Base-by-base conservation (phyloP, 2,888 invertebrate species). In the Lasioglossum villosulum region DNA sequence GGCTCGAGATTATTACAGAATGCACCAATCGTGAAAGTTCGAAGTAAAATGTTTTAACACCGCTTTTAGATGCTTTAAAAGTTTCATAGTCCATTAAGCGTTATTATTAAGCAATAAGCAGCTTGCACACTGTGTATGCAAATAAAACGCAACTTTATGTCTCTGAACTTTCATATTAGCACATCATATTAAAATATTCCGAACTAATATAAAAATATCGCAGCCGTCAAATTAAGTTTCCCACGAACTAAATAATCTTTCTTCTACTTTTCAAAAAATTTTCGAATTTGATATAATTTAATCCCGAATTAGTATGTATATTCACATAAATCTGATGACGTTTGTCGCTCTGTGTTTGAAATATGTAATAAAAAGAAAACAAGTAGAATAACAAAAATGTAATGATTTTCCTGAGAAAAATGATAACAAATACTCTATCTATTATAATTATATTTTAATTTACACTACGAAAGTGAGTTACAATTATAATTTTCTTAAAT, bases 31-130 rank as follows among this genome's bases (percentile, higher is more conserved):
- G 30, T 30, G 30, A 16, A 30, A 63, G 63, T 63, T 63, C 30
- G 63, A 16, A 63, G 30, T 63, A 30, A 30, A 30, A 63, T 63
- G 63, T 63, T 63, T 63, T 19, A 63, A 30, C 19, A 16, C 19
- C 30, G 30, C 30, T 63, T 16, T 27, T 63, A 63, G 63, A 6
- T 63, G 30, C 63, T 16, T 63, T 63, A 63, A 30, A 63, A 30
- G 63, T 63, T 63, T 30, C 30, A 63, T 30, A n/a, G 63, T 16
- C 30, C 30, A 30, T 63, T 16, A 63, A 63, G 16, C 6, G 30
- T 63, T 63, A 30, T 63, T 30, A 63, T 63, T 63, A 63, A 30
- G 63, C 30, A 63, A 16, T 63, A 63, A 63, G 63, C 63, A 30
- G 30, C 30, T 14, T 63, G n/a, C n/a, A 56, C n/a, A 56, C 10